Base-by-base conservation (phyloP, 2,888 invertebrate genomes). In the Imbricaverruca yamaguchii region DNA sequence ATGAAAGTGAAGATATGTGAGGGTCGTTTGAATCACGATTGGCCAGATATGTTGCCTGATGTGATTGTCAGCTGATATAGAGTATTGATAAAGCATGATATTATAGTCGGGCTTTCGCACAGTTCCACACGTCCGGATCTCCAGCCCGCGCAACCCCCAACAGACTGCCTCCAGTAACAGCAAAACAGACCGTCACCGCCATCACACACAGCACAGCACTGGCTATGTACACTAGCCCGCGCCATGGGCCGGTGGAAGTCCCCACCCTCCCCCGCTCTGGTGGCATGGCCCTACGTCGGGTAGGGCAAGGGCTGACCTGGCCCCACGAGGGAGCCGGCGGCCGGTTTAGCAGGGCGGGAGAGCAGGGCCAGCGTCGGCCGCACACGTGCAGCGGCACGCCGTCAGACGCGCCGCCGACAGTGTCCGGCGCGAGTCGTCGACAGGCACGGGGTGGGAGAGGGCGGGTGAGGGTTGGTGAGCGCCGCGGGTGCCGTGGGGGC, bases 1-100 rank as follows among this genome's bases (percentile, higher is more conserved):
- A 74, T 74, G 74, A 74, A 74, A 21, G 74, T 55, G 74, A 53
- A 74, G 74, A 74, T 74, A 74, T 74, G 74, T 74, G 74, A 74
- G 18, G 21, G 53, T 55, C 18, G 10, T 53, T 21, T 4, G 18
- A 55, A 55, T 74, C 74, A 55, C 53, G 18, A 12, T 55, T 13
- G 53, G 74, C 74, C 74, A 74, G 74, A 74, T 74, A 74, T 74
- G 55, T 74, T 55, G 10, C 55, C 21, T 55, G 55, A 74, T 74
- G 74, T 74, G 74, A 74, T 74, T 74, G 74, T 53, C 53, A 11
- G 74, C 55, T 53, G 53, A 53, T 21, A 13, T 69, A 53, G 39
- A 74, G 55, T 21, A 74, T 55, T 74, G 53, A 74, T 74, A 21
- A 7, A 74, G 9, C 74, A 74, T 74, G 74, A 55, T 55, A 74